Evolutionary conservation across 2,888 invertebrate genomes (phyloP).

Genomic region (Troides aeacus): DNA sequence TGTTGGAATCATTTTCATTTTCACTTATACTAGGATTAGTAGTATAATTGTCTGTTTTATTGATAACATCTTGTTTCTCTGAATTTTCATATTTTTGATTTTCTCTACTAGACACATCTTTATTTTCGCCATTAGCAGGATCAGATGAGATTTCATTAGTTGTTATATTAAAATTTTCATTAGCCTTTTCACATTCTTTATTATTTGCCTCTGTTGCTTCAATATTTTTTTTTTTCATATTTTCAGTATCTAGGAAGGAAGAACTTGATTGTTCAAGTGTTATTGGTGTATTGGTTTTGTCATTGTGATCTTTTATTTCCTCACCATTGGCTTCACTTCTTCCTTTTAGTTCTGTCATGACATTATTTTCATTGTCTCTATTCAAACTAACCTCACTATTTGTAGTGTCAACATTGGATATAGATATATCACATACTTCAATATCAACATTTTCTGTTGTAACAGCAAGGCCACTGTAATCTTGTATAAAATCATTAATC

Average conservation of each 20-base stretch:
- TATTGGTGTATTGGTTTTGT: conserved; percentile 8
- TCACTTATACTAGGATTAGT: background rate
- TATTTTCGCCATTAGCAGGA: conserved; percentile 18
- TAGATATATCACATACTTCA: conserved; percentile 38
- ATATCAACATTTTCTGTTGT: conserved; percentile 51
- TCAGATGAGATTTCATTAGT: conserved; percentile 1
- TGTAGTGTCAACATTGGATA: conserved; percentile 23
- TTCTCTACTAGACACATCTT: conserved; percentile 6
- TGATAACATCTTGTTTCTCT: background rate
- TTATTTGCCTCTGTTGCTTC: conserved; percentile 11
- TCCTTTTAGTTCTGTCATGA: conserved; percentile 15
- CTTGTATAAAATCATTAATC: conserved; percentile 86
- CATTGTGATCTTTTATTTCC: conserved; percentile 21
- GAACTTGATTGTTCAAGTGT: background rate
- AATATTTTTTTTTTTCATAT: background rate
- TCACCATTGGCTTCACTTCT: conserved; percentile 24
- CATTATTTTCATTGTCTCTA: conserved; percentile 10
- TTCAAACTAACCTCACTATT: conserved; percentile 20
- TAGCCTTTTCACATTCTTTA: conserved; percentile 15
- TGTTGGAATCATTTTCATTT: background rate
- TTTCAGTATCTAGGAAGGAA: background rate
- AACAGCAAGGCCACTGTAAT: conserved; percentile 81
- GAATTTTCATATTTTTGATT: conserved; percentile 9
- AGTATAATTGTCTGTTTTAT: background rate
- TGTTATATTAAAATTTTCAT: background rate